phyloP scores from a whole-genome alignment of 2,797 vertebrate genomes.

The Cossypha caffra region DNA sequence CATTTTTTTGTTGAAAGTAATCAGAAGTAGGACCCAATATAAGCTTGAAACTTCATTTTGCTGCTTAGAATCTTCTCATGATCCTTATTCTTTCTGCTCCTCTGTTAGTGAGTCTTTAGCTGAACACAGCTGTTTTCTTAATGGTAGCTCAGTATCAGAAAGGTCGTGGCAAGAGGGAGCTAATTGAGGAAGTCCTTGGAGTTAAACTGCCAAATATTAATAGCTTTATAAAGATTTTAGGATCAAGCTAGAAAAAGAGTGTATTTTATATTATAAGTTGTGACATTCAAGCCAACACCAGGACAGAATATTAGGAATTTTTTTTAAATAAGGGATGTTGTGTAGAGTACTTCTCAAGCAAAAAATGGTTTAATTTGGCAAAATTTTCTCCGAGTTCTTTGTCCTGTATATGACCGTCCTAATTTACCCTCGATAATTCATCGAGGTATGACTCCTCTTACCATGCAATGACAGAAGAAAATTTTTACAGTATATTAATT shows the following conservation, averaged over 20 bases:
- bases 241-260: not conserved
- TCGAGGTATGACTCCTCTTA: not conserved
- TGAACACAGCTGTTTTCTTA: not conserved
- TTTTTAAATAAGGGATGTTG: not conserved
- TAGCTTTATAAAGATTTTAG: not conserved
- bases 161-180: not conserved
- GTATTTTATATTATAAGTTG: not conserved
- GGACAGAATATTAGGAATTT: not conserved
- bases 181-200: not conserved
- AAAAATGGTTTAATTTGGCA: not conserved
- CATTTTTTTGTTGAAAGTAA: not conserved
- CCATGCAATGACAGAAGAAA: not conserved
- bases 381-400: not conserved
- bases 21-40: not conserved
- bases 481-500: not conserved
- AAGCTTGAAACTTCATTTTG: not conserved
- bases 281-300: not conserved
- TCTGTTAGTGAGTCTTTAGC: not conserved
- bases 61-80: not conserved
- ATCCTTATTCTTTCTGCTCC: not conserved
- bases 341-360: not conserved
- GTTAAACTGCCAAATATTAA: constrained; percentile 19
- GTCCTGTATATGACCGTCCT: not conserved
- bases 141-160: not conserved
- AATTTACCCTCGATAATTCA: not conserved